Evolutionary conservation across 2,113 vertebrate genomes (phyloP).

Genomic region (Aegypius monachus): DNA sequence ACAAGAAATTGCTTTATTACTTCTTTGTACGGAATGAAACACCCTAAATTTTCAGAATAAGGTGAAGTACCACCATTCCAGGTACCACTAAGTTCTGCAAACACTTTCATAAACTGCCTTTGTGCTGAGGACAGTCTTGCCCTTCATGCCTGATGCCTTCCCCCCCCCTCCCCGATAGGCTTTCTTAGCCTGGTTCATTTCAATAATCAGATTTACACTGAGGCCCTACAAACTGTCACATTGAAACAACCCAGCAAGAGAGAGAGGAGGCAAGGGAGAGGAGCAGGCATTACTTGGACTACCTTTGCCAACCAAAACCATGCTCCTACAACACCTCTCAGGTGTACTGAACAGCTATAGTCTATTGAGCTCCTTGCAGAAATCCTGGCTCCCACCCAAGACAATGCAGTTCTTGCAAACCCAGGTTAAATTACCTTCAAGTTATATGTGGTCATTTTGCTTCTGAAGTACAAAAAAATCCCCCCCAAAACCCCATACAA

Average conservation of each 20-base stretch:
- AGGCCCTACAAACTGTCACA: background rate
- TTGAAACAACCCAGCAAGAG: background rate
- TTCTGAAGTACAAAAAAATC: background rate
- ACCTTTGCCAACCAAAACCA: background rate
- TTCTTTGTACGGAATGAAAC: background rate
- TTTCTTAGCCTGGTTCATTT: background rate
- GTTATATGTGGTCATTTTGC: background rate
- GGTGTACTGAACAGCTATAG: background rate
- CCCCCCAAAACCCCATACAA: background rate
- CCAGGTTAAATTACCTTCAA: background rate
- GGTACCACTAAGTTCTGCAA: background rate
- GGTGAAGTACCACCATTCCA: background rate
- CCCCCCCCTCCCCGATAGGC: accelerated
- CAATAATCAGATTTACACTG: background rate
- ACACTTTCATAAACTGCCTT: background rate
- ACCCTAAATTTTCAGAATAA: background rate
- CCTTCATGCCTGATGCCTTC: background rate
- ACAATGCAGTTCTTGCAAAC: background rate
- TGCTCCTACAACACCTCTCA: background rate
- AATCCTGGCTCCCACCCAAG: background rate
- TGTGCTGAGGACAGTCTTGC: background rate
- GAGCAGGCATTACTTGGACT: background rate
- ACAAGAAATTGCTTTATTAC: background rate
- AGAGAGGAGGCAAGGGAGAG: background rate
- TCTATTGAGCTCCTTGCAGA: background rate